Percentiles rank a stretch among this genome's conserved stretches.
These are phyloP conservation scores for Candoia aspera DNA, from an alignment of 2,113 vertebrate genomes.

Conservation along the genomic window DNA sequence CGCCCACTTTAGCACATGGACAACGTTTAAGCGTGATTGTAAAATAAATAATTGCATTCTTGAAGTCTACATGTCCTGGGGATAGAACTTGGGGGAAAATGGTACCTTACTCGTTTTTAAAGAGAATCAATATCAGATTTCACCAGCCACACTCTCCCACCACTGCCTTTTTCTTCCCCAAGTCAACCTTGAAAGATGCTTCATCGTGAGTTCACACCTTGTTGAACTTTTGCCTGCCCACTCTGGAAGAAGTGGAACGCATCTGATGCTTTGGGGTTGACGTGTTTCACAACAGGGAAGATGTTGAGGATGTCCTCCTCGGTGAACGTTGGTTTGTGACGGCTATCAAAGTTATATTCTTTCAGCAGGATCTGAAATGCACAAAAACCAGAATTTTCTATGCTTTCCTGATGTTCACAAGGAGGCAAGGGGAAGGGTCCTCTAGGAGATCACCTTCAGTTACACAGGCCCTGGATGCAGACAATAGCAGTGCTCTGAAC, in stretches of 20 bases:
- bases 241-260: constrained; percentile 99
- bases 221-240: constrained; percentile 98
- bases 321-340: constrained; percentile 95
- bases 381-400: not conserved
- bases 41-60: not conserved
- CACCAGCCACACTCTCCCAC: not conserved
- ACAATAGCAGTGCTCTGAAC: not conserved
- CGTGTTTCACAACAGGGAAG: constrained; percentile 97
- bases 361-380: constrained; percentile 88
- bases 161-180: not conserved
- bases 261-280: constrained; percentile 97
- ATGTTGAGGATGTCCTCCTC: constrained; percentile 98
- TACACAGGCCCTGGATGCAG: not conserved
- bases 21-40: no score
- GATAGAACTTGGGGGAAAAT: not conserved
- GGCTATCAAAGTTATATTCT: constrained; percentile 95
- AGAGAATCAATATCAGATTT: not conserved
- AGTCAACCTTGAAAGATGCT: not conserved
- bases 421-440: not conserved
- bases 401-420: not conserved
- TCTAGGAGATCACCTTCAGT: not conserved
- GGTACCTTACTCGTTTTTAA: not conserved
- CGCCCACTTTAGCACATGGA: not conserved
- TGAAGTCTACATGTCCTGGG: not conserved
- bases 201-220: constrained; percentile 76